Base-by-base conservation (phyloP, 2,797 vertebrate genomes). In the Muraenolepis orangiensis region DNA sequence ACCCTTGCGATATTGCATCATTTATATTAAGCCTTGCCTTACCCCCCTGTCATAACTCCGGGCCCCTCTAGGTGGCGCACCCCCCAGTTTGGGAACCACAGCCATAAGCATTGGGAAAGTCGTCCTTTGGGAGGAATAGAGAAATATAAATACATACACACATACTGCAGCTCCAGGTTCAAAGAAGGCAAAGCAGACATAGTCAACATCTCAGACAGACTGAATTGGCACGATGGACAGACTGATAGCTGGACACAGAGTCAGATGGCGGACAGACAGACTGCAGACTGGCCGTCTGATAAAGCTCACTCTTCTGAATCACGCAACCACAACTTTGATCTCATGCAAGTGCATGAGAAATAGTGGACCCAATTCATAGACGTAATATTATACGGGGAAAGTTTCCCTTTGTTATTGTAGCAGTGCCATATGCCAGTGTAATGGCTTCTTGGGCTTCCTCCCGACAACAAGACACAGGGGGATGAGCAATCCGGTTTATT, bases 321-420 rank as follows among this genome's bases (percentile, higher is more conserved):
- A 64, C 10, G 2, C 57, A 64, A 26, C 57, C 57, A 26, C 57
- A 26, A 64, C 57, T 64, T 12, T 64, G 57, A 64, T 64, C 6
- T 26, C 57, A 64, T 11, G 57, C 69, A 72, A 42, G 66, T 46
- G 74, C 36, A 30, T 18, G 51, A 69, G 67, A 66, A 80, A 69
- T 72, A 32, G 26, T n/a, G 69, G 14, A 64, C 67, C 36, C 20
- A 36, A 42, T 84, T 87, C 75, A 84, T 78, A 85, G 81, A 76
- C 57, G 66, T 72, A 66, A 83, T 79, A 80, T 76, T 82, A 46
- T 69, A n/a, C n/a, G 38, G 71, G 40, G 31, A 64, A 70, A 46
- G 20, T 28, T 34, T 66, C 2, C 75, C 67, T 69, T 70, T 74
- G 38, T n/a, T n/a, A n/a, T n/a, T n/a, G n/a, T n/a, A n/a, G n/a